phyloP scores from a whole-genome alignment of 2,888 invertebrate species.

The Pseudococcus longispinus region DNA sequence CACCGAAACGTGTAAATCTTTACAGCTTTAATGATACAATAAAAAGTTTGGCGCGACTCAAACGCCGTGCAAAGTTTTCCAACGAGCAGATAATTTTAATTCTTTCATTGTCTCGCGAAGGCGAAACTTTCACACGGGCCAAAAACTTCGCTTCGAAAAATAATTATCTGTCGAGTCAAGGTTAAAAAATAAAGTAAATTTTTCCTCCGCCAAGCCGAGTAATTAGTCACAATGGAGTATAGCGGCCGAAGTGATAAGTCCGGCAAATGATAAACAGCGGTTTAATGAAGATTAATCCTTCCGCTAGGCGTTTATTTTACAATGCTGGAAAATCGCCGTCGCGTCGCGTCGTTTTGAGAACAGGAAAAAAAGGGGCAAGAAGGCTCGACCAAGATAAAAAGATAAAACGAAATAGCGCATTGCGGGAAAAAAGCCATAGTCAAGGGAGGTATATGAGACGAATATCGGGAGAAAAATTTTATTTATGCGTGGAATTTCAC shows the following conservation, averaged over 20 bases:
- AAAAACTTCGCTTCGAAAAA: neutral
- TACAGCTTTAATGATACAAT: neutral
- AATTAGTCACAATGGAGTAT: neutral
- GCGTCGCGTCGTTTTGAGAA: neutral
- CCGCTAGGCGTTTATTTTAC: neutral
- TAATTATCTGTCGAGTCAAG: slow-evolving; percentile 5
- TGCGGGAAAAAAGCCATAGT: neutral
- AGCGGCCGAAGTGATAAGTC: neutral
- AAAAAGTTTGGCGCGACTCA: slow-evolving; percentile 1
- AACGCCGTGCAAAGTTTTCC: neutral
- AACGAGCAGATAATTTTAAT: slow-evolving; percentile 16
- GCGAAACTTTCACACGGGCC: neutral
- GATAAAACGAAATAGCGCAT: neutral
- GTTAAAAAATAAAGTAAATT: neutral
- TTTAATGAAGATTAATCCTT: slow-evolving; percentile 33
- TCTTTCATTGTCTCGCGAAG: neutral
- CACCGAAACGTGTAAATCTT: slow-evolving; percentile 22
- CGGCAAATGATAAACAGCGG: neutral
- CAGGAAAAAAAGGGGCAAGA: neutral
- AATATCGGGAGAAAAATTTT: slow-evolving; percentile 1
- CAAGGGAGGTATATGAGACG: neutral
- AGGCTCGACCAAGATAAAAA: neutral
- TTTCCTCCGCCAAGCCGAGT: neutral
- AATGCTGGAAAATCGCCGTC: neutral
- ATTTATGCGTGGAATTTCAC: slow-evolving; percentile 5